Evolutionary conservation across 1,140 invertebrate genomes (phyloP), one percentile per base, ranked within the genome.

Genomic region (Atta texana): DNA sequence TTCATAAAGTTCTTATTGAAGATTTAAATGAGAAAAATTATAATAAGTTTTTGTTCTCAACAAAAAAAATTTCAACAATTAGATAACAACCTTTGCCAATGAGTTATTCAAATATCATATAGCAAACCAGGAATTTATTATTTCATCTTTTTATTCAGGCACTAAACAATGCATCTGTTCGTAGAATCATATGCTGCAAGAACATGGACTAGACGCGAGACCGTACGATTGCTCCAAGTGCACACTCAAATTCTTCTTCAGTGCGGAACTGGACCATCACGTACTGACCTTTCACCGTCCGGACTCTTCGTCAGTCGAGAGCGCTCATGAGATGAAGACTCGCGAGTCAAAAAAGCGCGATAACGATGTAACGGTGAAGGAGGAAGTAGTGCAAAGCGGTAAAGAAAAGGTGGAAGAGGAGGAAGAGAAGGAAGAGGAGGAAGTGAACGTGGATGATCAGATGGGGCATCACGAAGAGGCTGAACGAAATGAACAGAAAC

Each of bases 181-280:
- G 3, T 97, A 98, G 92, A 96, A 96, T 55, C 98, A 99, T 93
- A 97, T 98, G 93, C 85, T 97, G 12, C 95, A 96, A 3, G 97
- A 98, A 90, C 98, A 99, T 93, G 97, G 98, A 0, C 94, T 97
- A 2, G 96, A 97, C 8, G 96, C 97, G 1, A 96, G 97, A 55
- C 98, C 98, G 0, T 99, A 98, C 92, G 97, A 98, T 91, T 99
- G 98, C 93, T 96, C 96, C 4, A 94, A 97, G 28, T 99, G 98
- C 91, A 97, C 96, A 10, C 96, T 98, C 72, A 98, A 97, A 88
- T 99, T 99, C 95, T 99, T 98, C 95, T 99, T 99, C 95, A 96
- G 97, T 66, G 97, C 98, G 0, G 98, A 99, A 93, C 94, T 99
- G 1, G 98, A 99, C 88, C 98, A 99, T 93, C 98, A 99, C 75